Evolutionary conservation across 2,113 vertebrate genomes (phyloP).

Genomic region (Coregonus clupeaformis): DNA sequence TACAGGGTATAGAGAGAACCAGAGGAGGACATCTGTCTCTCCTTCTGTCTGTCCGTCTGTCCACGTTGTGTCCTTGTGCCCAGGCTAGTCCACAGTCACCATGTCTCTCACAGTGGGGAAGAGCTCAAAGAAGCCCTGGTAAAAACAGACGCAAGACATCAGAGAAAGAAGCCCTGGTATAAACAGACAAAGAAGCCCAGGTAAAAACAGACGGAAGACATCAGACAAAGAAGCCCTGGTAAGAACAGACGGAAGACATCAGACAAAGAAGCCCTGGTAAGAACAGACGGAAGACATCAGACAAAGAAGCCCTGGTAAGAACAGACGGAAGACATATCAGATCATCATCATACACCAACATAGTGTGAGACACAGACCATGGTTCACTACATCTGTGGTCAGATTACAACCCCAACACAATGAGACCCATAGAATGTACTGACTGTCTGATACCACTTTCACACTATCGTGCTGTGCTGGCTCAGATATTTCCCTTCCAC

Average conservation of each 20-base stretch:
- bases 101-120: conserved; percentile 78
- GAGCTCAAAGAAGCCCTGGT: conserved; percentile 91
- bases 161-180: conserved; percentile 92
- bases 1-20: neutral
- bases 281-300: no score
- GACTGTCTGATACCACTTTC: no score
- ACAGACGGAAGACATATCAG: conserved; percentile 21
- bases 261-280: conserved; percentile 91
- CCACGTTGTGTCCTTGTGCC: neutral
- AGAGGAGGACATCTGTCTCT: neutral
- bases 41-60: neutral
- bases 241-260: no score
- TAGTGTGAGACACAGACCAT: no score
- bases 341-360: neutral
- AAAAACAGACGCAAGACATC: conserved; percentile 31
- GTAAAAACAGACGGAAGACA: no score
- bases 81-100: conserved; percentile 78
- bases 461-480: no score
- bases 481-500: no score
- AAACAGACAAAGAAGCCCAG: conserved; percentile 89
- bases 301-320: conserved; percentile 88
- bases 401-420: no score
- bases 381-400: no score
- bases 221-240: conserved; percentile 94
- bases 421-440: no score